A percentile compares a stretch with the other conserved stretches of the same genome.
These are phyloP conservation scores for Drosophila simulans DNA, from an alignment of 1,140 invertebrate genomes.

Conservation along the genomic window DNA sequence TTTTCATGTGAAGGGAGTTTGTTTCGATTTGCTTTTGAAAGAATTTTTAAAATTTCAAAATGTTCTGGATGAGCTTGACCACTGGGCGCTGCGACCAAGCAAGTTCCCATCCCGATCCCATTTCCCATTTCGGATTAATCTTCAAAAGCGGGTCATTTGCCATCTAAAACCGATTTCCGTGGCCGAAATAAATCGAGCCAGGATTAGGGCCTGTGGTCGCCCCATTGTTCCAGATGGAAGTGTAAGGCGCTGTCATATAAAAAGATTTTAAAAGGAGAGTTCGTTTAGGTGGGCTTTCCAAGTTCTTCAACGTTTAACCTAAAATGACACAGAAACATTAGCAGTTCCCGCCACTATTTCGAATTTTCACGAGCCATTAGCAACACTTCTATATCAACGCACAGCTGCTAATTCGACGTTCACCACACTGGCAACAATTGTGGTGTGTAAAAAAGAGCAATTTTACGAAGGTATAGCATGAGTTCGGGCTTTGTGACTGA, in stretches of 20 bases:
- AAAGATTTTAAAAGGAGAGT: not conserved
- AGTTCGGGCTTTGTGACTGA: constrained; percentile 96
- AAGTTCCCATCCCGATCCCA: not conserved
- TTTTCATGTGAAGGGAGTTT: constrained; percentile 7
- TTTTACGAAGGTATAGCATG: constrained; percentile 85
- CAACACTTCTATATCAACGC: constrained; percentile 1
- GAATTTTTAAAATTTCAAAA: constrained; percentile 3
- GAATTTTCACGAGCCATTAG: constrained; percentile 1
- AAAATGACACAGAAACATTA: not conserved
- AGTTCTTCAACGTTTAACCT: not conserved
- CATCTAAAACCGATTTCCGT: constrained; percentile 22
- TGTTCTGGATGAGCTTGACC: not conserved
- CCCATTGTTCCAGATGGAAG: not conserved
- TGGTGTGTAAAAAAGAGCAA: constrained; percentile 1
- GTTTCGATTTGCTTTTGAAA: not conserved
- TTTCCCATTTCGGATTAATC: constrained; percentile 4
- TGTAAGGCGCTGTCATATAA: not conserved
- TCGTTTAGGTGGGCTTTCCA: not conserved
- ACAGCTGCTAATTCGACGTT: not conserved
- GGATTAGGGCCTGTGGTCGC: not conserved
- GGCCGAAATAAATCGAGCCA: constrained; percentile 19
- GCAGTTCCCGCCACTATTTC: not conserved
- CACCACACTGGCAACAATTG: not conserved
- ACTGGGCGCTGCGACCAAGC: not conserved
- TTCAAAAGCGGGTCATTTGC: constrained; percentile 10